Base-by-base conservation (phyloP, 2,888 invertebrate species). In the Thalpophila matura region DNA sequence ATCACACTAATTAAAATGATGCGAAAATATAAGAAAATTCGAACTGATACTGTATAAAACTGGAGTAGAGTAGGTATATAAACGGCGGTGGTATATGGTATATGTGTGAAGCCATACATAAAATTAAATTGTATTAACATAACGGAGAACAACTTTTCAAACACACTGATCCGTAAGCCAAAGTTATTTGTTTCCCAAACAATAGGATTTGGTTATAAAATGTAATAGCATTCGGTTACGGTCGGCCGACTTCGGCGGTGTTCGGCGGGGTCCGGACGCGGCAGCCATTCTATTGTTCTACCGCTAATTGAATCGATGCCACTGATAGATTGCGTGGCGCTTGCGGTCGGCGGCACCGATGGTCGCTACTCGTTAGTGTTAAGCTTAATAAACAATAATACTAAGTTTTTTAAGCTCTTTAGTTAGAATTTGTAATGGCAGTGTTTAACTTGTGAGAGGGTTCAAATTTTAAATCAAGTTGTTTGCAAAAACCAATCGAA, bases 231-330 rank as follows among this genome's bases (percentile, higher is more conserved):
- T 59, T 66, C 33, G 60, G 80, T 64, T 68, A 60, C 75, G 72
- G 68, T 72, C 53, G 67, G 61, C 20, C 55, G 62, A 50, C 43
- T 40, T 56, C 60, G 65, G 50, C 47, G 20, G 60, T 35, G 67
- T 57, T 60, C 53, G 51, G 56, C 18, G 26, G 26, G 18, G 26
- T 20, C 54, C 62, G 76, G 73, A 66, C 77, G 68, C 54, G 53
- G 72, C 68, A 72, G 81, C 84, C 78, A 77, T 86, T 85, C 90
- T 87, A 93, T 94, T 93, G 93, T 94, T 93, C 87, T 83, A 76
- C 84, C 70, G 86, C 91, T 93, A 94, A 94, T 94, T 94, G 91
- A 93, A 92, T 93, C 87, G 92, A 93, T 93, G 92, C 92, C 89
- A 89, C 91, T 90, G 87, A 91, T 92, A 93, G 91, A 92, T 92